Conservation (phyloP, 2,113 vertebrate genomes). For the Labeo rohita region DNA sequence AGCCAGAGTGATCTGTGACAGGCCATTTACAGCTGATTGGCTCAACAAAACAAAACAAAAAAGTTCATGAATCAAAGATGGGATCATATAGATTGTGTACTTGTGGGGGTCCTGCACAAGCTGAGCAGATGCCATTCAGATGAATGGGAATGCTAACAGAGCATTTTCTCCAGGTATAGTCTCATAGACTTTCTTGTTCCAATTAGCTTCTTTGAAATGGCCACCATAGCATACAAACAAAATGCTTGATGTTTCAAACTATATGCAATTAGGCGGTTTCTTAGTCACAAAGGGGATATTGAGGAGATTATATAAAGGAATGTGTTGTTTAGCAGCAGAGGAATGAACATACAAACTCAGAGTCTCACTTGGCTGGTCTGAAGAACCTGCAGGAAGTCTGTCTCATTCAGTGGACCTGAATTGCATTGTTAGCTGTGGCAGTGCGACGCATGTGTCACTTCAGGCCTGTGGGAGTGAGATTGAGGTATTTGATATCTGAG, state of each 20-base stretch:
- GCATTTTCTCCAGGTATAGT: background rate
- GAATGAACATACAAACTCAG: conserved; percentile 1
- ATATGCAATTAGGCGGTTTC: background rate
- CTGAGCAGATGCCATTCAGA: background rate
- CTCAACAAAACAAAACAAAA: background rate
- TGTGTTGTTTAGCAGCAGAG: background rate
- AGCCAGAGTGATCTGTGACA: background rate
- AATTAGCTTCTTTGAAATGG: conserved; percentile 15
- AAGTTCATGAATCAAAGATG: background rate
- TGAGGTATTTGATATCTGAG: conserved; percentile 17
- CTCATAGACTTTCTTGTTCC: background rate
- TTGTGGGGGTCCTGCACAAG: background rate
- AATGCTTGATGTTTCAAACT: background rate
- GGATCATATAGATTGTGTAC: background rate
- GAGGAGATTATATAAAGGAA: background rate
- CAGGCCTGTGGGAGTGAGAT: conserved; percentile 4
- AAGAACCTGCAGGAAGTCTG: conserved; percentile 9
- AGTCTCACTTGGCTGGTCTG: background rate
- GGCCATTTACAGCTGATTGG: background rate
- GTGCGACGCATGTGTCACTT: conserved; percentile 27
- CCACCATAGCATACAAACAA: background rate
- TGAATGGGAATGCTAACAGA: background rate
- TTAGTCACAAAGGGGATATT: background rate
- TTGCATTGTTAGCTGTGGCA: conserved; percentile 33
- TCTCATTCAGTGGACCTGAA: conserved; percentile 31